Evolutionary conservation across 2,113 vertebrate genomes (phyloP).

Genomic region (Clarias batrachus): DNA sequence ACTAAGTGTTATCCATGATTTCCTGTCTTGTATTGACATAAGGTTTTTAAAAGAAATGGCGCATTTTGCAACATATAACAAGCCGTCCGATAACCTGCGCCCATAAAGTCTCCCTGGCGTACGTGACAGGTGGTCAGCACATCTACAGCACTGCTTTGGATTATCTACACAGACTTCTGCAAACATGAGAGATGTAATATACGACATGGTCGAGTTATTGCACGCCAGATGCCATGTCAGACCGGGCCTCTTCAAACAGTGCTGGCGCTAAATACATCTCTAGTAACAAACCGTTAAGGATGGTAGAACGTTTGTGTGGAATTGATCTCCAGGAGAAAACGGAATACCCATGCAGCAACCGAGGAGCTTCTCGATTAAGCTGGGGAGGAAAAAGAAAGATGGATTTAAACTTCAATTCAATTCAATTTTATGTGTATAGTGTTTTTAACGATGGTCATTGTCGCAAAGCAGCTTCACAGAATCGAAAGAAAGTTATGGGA

Average conservation of each 20-base stretch:
- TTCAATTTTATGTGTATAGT: too few species aligned
- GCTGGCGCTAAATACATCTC: not conserved
- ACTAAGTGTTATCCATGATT: not conserved
- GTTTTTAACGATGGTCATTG: too few species aligned
- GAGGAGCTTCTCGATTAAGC: not conserved
- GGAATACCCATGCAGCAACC: not conserved
- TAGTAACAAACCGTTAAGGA: not conserved
- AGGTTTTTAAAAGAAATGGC: not conserved
- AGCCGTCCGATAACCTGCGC: not conserved
- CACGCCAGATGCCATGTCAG: constrained; percentile 5
- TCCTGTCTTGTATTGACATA: not conserved
- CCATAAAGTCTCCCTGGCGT: constrained; percentile 23
- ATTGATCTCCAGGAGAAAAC: not conserved
- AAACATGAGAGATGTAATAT: constrained; percentile 33
- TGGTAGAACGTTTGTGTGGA: not conserved
- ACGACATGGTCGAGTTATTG: not conserved
- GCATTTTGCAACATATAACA: not conserved
- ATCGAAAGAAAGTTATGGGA: too few species aligned
- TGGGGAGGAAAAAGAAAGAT: not conserved
- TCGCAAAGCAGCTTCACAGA: too few species aligned
- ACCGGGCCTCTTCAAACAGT: not conserved
- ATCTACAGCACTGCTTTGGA: constrained; percentile 15
- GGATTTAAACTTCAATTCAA: not conserved
- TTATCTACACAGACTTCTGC: constrained; percentile 21
- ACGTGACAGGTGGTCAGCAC: constrained; percentile 35